These are phyloP conservation scores for Meghimatium bilineatum DNA, from an alignment of 2,888 invertebrate genomes.

Conservation along the genomic window DNA sequence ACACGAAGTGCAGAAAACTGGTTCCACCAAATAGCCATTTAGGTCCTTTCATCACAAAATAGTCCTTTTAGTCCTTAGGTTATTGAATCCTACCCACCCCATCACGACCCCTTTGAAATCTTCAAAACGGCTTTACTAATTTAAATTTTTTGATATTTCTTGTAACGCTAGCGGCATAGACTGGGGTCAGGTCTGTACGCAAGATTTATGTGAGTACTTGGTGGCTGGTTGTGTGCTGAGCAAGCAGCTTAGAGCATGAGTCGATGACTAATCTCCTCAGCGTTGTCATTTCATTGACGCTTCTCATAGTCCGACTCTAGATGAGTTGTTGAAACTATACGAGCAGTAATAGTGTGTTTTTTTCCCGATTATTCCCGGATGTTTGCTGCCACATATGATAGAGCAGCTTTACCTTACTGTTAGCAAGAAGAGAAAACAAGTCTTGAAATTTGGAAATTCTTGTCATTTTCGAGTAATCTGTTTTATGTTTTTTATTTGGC, in stretches of 20 bases:
- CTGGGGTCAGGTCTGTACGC: background rate
- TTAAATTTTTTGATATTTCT: background rate
- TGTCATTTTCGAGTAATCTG: too few relatives aligned
- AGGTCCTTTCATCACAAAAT: background rate
- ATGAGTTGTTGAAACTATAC: background rate
- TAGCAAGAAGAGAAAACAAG: too few relatives aligned
- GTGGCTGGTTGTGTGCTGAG: background rate
- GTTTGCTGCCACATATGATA: too few relatives aligned
- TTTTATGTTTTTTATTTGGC: background rate
- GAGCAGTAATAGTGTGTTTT: too few relatives aligned
- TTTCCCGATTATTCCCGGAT: background rate
- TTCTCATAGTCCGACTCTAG: background rate
- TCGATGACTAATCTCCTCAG: conserved; percentile 7
- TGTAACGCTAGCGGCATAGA: background rate
- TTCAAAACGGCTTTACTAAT: background rate
- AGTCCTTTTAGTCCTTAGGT: conserved; percentile 1
- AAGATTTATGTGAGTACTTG: background rate
- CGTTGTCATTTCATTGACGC: background rate
- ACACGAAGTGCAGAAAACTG: background rate
- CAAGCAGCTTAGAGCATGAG: conserved; percentile 15
- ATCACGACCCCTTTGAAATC: background rate
- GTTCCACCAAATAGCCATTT: background rate
- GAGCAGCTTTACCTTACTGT: too few relatives aligned
- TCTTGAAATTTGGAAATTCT: too few relatives aligned
- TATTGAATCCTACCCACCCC: background rate